A percentile compares a stretch with the other conserved stretches of the same genome.
phyloP scores from a whole-genome alignment of 35 echinoderm and acorn worm species.

The Lytechinus variegatus region DNA sequence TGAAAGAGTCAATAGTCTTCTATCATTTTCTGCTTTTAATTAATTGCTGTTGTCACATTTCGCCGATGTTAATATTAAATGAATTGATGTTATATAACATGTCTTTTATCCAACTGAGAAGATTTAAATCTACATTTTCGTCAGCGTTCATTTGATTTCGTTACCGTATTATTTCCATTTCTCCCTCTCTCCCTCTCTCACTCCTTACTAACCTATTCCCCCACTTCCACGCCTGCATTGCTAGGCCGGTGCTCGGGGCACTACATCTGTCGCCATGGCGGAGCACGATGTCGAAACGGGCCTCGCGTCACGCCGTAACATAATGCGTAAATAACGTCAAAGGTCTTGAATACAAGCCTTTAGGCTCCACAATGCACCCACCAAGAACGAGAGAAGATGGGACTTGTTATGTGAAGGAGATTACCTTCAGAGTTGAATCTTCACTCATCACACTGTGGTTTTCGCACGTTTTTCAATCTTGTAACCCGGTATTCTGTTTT shows the following conservation, averaged over 20 bases:
- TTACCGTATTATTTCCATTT: not conserved
- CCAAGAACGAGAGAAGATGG: not conserved
- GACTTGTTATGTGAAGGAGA: not conserved
- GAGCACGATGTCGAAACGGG: not conserved
- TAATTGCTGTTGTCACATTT: too few species aligned
- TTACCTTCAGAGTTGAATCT: not conserved
- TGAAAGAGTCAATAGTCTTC: too few species aligned
- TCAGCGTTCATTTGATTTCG: too few species aligned
- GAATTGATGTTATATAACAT: too few species aligned
- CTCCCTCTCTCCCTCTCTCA: not conserved
- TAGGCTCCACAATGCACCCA: not conserved
- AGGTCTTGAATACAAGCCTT: not conserved
- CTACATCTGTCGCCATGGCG: not conserved
- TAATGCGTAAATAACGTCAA: constrained; percentile 8
- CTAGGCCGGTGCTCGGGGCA: not conserved
- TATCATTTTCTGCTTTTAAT: too few species aligned
- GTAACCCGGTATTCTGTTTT: not conserved
- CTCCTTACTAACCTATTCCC: not conserved
- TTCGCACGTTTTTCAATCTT: not conserved
- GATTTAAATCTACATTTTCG: too few species aligned
- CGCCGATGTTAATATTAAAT: too few species aligned
- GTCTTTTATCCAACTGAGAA: too few species aligned
- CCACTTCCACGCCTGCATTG: not conserved
- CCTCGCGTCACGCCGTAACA: constrained; percentile 1
- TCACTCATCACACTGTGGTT: not conserved